These are phyloP conservation scores for Dastarcus helophoroides DNA, from an alignment of 2,888 invertebrate genomes.

Conservation along the genomic window DNA sequence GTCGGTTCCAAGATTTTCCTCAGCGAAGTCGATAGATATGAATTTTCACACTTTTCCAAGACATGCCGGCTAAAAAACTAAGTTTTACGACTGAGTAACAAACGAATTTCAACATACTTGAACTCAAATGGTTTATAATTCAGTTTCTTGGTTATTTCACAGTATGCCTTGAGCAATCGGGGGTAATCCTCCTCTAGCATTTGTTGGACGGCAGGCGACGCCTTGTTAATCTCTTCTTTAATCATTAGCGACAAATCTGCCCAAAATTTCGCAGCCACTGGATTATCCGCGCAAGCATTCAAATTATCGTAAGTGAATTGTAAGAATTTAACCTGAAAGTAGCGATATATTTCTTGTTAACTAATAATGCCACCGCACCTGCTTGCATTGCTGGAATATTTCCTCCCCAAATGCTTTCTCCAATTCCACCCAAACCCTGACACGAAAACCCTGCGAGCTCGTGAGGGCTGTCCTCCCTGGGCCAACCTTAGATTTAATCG, in stretches of 20 bases:
- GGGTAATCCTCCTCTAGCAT: constrained; percentile 82
- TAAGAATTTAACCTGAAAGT: constrained; percentile 37
- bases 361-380: constrained; percentile 39
- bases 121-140: constrained; percentile 49
- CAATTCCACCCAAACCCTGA: constrained; percentile 76
- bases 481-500: constrained; percentile 32
- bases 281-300: constrained; percentile 38
- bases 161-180: constrained; percentile 68
- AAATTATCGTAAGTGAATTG: constrained; percentile 39
- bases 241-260: constrained; percentile 37
- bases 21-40: constrained; percentile 73
- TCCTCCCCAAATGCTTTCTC: constrained; percentile 74
- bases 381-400: constrained; percentile 58
- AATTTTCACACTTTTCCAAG: constrained; percentile 68
- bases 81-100: no score
- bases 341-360: no score
- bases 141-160: constrained; percentile 61
- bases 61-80: constrained; percentile 37
- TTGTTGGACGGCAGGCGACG: constrained; percentile 54
- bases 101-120: constrained; percentile 45
- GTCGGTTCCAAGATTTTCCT: constrained; percentile 74
- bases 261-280: constrained; percentile 46
- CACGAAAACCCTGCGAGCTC: constrained; percentile 42
- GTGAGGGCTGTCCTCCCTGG: constrained; percentile 46
- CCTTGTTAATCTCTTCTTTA: constrained; percentile 42